Percentiles rank a stretch among this genome's conserved stretches.
phyloP scores from a whole-genome alignment of 2,797 vertebrate genomes.

The Bovichtus variegatus region DNA sequence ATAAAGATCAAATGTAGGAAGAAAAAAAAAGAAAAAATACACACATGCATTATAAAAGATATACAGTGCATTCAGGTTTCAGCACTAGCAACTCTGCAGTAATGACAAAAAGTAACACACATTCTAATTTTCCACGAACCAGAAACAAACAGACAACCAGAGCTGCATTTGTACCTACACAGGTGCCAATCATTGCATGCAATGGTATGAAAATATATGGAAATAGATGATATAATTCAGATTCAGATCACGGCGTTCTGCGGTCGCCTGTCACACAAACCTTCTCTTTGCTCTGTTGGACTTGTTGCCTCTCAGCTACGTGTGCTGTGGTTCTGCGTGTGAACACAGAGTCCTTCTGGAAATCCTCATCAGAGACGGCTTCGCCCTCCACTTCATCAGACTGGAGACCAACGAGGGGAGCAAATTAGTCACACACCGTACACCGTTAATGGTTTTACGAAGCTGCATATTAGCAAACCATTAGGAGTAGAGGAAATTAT shows the following conservation, averaged over 20 bases:
- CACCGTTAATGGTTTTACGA: not conserved
- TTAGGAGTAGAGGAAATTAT: not conserved
- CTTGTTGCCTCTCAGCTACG: constrained; percentile 21
- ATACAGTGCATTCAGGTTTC: not conserved
- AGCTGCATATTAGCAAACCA: not conserved
- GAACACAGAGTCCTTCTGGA: constrained; percentile 62
- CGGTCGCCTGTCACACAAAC: constrained; percentile 54
- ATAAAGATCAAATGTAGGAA: not conserved
- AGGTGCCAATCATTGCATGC: not conserved
- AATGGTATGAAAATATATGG: not conserved
- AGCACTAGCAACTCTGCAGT: not conserved
- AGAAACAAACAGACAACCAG: too few species aligned
- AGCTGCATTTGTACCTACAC: not conserved
- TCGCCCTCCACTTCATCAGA: constrained; percentile 69
- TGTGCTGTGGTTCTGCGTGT: constrained; percentile 21
- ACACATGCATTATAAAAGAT: not conserved
- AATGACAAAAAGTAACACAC: not conserved
- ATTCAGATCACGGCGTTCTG: constrained; percentile 19
- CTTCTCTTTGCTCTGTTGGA: constrained; percentile 52
- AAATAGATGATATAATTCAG: not conserved
- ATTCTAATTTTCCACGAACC: too few species aligned
- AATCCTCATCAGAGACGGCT: constrained; percentile 79
- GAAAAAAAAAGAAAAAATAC: too few species aligned
- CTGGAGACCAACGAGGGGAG: constrained; percentile 58
- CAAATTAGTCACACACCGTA: not conserved